Evolutionary conservation across 2,113 vertebrate genomes (phyloP).

Genomic region (Madoqua kirkii): DNA sequence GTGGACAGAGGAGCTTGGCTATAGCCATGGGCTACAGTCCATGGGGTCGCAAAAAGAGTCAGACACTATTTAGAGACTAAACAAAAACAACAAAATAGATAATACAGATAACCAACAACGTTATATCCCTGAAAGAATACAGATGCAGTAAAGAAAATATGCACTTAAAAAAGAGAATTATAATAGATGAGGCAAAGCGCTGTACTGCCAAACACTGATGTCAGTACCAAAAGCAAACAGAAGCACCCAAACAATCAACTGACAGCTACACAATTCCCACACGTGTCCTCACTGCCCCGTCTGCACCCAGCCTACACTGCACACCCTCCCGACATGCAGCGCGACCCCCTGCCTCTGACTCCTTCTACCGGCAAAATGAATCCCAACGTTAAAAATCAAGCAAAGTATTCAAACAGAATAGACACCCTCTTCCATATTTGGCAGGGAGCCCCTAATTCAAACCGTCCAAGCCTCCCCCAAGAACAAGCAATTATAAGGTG

Average conservation of each 20-base stretch:
- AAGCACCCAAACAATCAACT: not conserved
- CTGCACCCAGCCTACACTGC: not conserved
- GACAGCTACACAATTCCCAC: accelerated
- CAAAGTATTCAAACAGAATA: constrained; percentile 41
- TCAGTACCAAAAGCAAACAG: not conserved
- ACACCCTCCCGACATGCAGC: accelerated
- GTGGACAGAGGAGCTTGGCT: not conserved
- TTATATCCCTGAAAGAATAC: not conserved
- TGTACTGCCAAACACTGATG: not conserved
- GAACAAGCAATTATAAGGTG: constrained; percentile 76
- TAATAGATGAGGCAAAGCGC: not conserved
- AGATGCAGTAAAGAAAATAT: not conserved
- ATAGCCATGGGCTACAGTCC: not conserved
- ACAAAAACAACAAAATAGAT: not conserved
- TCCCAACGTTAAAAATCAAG: constrained; percentile 32
- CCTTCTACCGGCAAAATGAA: not conserved
- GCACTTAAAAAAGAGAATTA: not conserved
- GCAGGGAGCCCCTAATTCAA: constrained; percentile 57
- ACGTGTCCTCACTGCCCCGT: accelerated
- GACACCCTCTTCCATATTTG: constrained; percentile 46
- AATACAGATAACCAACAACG: not conserved
- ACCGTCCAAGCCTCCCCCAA: constrained; percentile 57
- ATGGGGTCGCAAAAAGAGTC: not conserved
- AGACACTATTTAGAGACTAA: not conserved
- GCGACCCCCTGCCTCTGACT: not conserved